A percentile compares a stretch with the other conserved stretches of the same genome.
These are phyloP conservation scores for Nephrotoma appendiculata DNA, from an alignment of 2,888 invertebrate species.

Conservation along the genomic window DNA sequence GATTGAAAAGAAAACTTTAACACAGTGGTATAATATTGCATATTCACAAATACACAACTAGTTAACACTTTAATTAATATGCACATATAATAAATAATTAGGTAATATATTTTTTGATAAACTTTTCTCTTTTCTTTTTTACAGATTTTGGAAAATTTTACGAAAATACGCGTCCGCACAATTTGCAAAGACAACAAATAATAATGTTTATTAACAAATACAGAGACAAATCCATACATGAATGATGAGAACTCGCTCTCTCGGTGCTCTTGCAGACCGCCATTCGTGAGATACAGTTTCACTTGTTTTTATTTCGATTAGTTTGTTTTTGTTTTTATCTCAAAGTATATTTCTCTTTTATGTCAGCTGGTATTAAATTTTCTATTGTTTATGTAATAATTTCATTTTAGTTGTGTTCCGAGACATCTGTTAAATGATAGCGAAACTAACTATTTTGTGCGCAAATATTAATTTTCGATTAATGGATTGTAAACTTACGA, in stretches of 20 bases:
- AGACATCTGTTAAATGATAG: neutral
- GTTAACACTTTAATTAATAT: neutral
- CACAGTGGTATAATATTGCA: neutral
- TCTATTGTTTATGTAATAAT: neutral
- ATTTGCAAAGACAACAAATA: neutral
- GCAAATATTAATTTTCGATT: too few relatives aligned
- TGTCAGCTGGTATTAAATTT: neutral
- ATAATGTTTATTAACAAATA: neutral
- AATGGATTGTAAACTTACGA: too few relatives aligned
- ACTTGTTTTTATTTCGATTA: neutral
- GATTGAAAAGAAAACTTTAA: neutral
- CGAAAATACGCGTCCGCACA: neutral
- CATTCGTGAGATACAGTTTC: neutral
- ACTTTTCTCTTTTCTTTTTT: neutral
- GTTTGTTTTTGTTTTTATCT: neutral
- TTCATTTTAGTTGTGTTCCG: neutral
- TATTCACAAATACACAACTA: neutral
- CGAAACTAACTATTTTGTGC: neutral
- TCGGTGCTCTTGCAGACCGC: neutral
- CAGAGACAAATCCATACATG: neutral
- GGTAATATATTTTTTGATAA: neutral
- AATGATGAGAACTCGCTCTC: neutral
- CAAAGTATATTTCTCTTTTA: neutral
- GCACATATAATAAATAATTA: neutral
- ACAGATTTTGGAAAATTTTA: neutral